phyloP scores from a whole-genome alignment of 2,113 vertebrate species.

The Microtus pennsylvanicus region DNA sequence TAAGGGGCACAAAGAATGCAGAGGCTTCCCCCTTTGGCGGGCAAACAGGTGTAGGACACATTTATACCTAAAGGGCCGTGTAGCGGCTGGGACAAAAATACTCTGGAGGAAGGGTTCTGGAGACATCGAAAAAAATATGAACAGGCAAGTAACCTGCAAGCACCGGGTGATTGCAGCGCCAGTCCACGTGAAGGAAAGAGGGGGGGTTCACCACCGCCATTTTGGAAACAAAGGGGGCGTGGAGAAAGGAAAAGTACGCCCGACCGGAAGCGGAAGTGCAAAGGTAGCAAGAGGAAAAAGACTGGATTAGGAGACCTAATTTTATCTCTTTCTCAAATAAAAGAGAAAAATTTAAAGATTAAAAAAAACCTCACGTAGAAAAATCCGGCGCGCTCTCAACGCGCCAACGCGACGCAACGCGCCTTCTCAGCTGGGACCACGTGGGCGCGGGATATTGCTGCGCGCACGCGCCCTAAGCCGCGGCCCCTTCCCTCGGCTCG shows the following conservation, averaged over 20 bases:
- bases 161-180: rapidly evolving
- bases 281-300: background rate
- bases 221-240: constrained; percentile 78
- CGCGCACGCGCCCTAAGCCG: constrained; percentile 54
- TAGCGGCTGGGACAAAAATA: background rate
- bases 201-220: constrained; percentile 52
- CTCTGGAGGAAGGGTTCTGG: rapidly evolving
- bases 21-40: background rate
- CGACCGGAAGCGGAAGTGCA: constrained; percentile 74
- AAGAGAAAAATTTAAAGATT: background rate
- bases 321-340: background rate
- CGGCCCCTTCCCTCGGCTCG: background rate
- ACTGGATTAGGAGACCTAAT: rapidly evolving
- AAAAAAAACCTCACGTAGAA: rapidly evolving
- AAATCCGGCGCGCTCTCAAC: rapidly evolving
- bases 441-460: background rate
- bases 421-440: constrained; percentile 1
- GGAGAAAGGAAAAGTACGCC: background rate
- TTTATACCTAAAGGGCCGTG: background rate
- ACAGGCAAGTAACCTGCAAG: too few relatives aligned
- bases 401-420: background rate
- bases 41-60: background rate
- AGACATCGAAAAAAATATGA: too few relatives aligned
- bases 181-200: constrained; percentile 61
- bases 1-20: background rate